Conservation (phyloP, 2,888 invertebrate species). For the Xylota sylvarum region DNA sequence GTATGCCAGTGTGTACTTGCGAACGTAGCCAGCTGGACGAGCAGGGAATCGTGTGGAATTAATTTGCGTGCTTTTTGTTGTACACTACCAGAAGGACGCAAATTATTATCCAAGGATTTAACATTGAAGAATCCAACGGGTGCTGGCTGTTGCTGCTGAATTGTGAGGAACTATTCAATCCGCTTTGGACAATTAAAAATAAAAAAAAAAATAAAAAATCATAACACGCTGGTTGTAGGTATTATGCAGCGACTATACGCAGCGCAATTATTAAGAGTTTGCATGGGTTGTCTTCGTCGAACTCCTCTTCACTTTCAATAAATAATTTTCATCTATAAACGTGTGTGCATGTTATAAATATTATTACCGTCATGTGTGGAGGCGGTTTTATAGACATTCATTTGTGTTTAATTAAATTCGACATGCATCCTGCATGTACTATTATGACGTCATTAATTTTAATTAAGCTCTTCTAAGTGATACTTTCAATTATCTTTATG, state of each 20-base stretch:
- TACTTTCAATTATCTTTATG: slow-evolving; percentile 73
- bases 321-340: slow-evolving; percentile 6
- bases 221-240: no score
- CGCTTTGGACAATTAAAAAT: slow-evolving; percentile 71
- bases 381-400: slow-evolving; percentile 36
- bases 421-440: slow-evolving; percentile 64
- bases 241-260: not conserved
- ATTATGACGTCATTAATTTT: slow-evolving; percentile 76
- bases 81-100: slow-evolving; percentile 54
- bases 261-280: not conserved
- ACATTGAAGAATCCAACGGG: slow-evolving; percentile 63
- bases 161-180: slow-evolving; percentile 73
- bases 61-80: slow-evolving; percentile 75
- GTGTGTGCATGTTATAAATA: not conserved
- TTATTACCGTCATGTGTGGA: not conserved
- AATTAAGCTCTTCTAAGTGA: slow-evolving; percentile 72
- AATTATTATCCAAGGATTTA: slow-evolving; percentile 74
- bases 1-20: slow-evolving; percentile 40
- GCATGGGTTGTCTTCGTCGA: not conserved
- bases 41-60: slow-evolving; percentile 76
- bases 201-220: slow-evolving; percentile 5
- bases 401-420: slow-evolving; percentile 65
- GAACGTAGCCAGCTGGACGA: slow-evolving; percentile 73
- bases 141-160: slow-evolving; percentile 32
- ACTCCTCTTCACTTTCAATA: slow-evolving; percentile 23